phyloP scores from a whole-genome alignment of 37 sponge, comb jelly and placozoan species.

The Spongilla lacustris region DNA sequence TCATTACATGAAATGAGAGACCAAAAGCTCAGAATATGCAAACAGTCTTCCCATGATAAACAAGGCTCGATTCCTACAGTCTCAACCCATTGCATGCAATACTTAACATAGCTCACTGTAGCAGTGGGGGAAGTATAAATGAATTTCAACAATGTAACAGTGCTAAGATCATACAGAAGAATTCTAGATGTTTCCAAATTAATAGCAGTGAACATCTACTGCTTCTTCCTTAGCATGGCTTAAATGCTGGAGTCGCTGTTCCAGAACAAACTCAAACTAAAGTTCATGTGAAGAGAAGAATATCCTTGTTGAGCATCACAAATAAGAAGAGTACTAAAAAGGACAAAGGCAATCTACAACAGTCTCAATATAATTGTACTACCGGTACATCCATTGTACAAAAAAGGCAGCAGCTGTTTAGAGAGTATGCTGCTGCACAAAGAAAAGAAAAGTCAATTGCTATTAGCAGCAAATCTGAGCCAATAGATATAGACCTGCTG shows the following conservation, averaged over 20 bases:
- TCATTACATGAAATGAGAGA: neutral
- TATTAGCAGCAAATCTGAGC: neutral
- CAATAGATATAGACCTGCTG: neutral
- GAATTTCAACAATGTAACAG: too few species aligned
- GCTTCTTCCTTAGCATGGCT: neutral
- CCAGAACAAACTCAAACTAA: neutral
- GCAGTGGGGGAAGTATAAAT: too few species aligned
- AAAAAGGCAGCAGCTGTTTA: neutral
- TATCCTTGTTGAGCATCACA: too few species aligned
- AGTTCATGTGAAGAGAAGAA: neutral
- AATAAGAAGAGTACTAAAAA: too few species aligned
- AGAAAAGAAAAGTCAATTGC: neutral
- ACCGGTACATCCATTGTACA: neutral
- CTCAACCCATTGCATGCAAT: neutral
- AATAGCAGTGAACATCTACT: neutral
- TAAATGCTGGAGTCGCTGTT: neutral
- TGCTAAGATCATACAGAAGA: too few species aligned
- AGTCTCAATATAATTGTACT: neutral
- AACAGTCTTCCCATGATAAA: neutral
- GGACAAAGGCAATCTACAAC: neutral
- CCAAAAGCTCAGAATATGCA: neutral
- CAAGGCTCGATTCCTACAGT: neutral
- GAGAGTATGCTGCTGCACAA: neutral
- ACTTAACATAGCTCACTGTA: neutral
- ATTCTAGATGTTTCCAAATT: neutral